A percentile compares a stretch with the other conserved stretches of the same genome.
These are phyloP conservation scores for Parasteatoda tepidariorum DNA, from an alignment of 1,140 invertebrate genomes.

Conservation along the genomic window DNA sequence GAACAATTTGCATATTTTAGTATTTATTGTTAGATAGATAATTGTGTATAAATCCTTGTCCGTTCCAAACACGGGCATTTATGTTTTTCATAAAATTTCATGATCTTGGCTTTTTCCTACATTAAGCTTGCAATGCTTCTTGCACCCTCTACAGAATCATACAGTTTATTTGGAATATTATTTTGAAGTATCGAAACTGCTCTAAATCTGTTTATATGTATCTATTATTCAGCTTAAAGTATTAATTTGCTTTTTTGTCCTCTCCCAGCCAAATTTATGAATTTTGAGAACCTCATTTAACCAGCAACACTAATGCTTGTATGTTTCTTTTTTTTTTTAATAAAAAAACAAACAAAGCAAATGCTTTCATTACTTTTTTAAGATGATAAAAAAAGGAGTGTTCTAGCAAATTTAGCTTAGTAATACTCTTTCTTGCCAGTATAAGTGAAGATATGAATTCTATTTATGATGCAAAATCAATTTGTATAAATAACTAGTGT, in stretches of 20 bases:
- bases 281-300: background rate
- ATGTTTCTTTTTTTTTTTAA: too few relatives aligned
- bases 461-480: background rate
- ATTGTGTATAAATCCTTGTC: constrained; percentile 4
- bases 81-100: background rate
- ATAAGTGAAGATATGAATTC: background rate
- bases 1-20: constrained; percentile 33
- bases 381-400: background rate
- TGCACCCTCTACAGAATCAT: too few relatives aligned
- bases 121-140: too few relatives aligned
- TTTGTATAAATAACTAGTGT: constrained; percentile 15
- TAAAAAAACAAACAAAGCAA: too few relatives aligned
- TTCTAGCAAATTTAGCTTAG: background rate
- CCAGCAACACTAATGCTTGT: too few relatives aligned
- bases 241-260: background rate
- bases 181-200: background rate
- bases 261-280: background rate
- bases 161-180: background rate
- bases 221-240: background rate
- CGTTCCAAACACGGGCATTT: constrained; percentile 25
- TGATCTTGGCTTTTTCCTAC: background rate
- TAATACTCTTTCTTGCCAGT: background rate
- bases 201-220: background rate
- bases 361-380: background rate
- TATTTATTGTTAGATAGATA: constrained; percentile 58